Base-by-base conservation (phyloP, 2,797 vertebrate species). In the Enteromius fasciolatus region DNA sequence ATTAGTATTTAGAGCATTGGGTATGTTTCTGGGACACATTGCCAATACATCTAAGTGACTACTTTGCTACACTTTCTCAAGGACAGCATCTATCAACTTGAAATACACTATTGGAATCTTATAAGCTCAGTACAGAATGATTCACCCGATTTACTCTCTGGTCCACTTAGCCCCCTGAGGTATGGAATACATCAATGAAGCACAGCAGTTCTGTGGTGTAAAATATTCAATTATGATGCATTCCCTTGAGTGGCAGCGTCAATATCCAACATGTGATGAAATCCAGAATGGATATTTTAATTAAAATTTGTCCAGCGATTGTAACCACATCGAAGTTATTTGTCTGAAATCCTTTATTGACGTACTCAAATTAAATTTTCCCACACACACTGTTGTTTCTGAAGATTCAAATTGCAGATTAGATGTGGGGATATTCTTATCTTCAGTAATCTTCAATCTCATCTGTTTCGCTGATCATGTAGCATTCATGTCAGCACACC, bases 221-320 rank as follows among this genome's bases (percentile, higher is more conserved):
- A 78, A 76, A 81, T 84, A 87, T 86, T 86, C 82, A 87, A 87
- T 87, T 85, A 83, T 87, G 76, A 78, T 88, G 73, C 41, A 86
- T 87, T 66, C 84, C 77, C 82, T 70, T 75, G 85, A 82, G 82
- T 83, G 52, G 66, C 54, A 48, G 80, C 48, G 75, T 89, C 84
- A 70, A 89, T 90, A 87, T 77, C 61, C 61, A 81, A 69, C 85
- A 78, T 72, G 85, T 83, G 86, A 87, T 74, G 76, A 72, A 82
- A 85, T 87, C 83, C 88, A 31, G 82, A 76, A 76, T 73, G 78
- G 80, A 80, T 54, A 78, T 77, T 86, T 87, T 88, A 88, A 87
- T 87, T 86, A 87, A 87, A 81, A 83, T 80, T 88, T 87, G 77
- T 84, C 82, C 78, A 18, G 41, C 54, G 76, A 74, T 82, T 76